A percentile compares a stretch with the other conserved stretches of the same genome.
Evolutionary conservation across 2,113 vertebrate genomes (phyloP).

Genomic region (Sialia sialis): DNA sequence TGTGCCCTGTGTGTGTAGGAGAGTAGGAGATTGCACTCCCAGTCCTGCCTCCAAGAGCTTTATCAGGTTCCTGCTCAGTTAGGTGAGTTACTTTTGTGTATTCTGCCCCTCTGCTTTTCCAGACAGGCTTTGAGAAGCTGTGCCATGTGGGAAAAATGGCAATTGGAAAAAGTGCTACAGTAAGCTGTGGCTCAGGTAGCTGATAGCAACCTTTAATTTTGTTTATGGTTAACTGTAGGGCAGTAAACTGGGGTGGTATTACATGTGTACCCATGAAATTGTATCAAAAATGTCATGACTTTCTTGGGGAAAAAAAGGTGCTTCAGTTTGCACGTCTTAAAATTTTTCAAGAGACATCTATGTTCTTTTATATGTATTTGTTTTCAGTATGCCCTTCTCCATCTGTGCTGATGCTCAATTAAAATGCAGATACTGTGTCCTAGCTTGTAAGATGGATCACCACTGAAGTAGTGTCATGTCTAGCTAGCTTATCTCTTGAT

Average conservation of each 20-base stretch:
- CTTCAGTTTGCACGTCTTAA: background rate
- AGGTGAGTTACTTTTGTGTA: background rate
- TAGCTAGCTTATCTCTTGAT: conserved; percentile 34
- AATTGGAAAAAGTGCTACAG: background rate
- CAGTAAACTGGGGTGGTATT: background rate
- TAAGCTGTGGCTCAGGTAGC: background rate
- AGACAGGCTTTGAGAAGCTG: background rate
- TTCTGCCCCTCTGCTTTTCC: background rate
- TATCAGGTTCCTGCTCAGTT: rapidly evolving
- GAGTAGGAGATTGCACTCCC: background rate
- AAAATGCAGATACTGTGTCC: conserved; percentile 54
- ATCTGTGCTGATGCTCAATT: conserved; percentile 9
- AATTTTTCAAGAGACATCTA: background rate
- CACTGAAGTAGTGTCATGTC: conserved; percentile 31
- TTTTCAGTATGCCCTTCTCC: background rate
- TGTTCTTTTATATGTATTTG: background rate
- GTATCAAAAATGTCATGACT: background rate
- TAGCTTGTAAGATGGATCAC: conserved; percentile 37
- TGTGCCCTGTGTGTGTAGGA: background rate
- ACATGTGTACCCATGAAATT: background rate
- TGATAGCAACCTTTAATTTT: background rate
- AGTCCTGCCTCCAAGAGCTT: background rate
- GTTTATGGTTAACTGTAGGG: background rate
- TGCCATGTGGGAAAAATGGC: background rate
- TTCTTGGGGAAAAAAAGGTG: background rate